Conservation (phyloP, 2,888 invertebrate species). For the Eupeodes latifasciatus region DNA sequence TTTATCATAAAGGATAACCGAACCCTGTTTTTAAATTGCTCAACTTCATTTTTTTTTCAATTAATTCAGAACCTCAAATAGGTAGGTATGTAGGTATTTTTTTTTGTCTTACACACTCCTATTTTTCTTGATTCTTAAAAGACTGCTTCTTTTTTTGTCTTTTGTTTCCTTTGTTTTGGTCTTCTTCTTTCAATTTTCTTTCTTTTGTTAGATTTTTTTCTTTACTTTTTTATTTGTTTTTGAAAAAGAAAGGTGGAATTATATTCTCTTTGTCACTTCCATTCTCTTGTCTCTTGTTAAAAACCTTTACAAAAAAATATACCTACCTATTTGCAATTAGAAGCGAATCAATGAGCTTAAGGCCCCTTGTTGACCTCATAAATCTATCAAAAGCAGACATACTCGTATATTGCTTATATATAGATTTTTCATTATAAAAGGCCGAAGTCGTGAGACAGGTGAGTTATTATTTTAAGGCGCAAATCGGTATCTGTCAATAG, state of each 20-base stretch:
- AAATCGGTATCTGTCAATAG: neutral
- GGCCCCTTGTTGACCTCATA: constrained; percentile 43
- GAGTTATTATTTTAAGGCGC: neutral
- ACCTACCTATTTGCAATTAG: constrained; percentile 42
- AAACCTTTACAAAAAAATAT: neutral
- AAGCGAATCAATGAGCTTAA: constrained; percentile 45
- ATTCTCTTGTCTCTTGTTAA: constrained; percentile 17
- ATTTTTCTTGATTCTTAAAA: constrained; percentile 6
- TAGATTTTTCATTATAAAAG: too few species aligned
- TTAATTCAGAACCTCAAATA: constrained; percentile 16
- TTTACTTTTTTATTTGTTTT: constrained; percentile 19
- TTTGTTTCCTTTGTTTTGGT: constrained; percentile 4
- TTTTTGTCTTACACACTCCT: neutral
- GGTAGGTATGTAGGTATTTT: neutral
- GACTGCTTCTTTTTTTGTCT: neutral
- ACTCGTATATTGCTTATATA: neutral
- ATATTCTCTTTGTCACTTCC: constrained; percentile 30
- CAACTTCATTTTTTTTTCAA: constrained; percentile 31
- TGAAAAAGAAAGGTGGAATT: constrained; percentile 22
- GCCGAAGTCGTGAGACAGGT: neutral
- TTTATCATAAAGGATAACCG: neutral
- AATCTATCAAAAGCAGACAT: constrained; percentile 29
- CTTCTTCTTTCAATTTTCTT: neutral
- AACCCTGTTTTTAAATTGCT: constrained; percentile 39
- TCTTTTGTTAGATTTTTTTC: constrained; percentile 9